Conservation (phyloP, 2,888 invertebrate species). For the Epinotia brunnichana region DNA sequence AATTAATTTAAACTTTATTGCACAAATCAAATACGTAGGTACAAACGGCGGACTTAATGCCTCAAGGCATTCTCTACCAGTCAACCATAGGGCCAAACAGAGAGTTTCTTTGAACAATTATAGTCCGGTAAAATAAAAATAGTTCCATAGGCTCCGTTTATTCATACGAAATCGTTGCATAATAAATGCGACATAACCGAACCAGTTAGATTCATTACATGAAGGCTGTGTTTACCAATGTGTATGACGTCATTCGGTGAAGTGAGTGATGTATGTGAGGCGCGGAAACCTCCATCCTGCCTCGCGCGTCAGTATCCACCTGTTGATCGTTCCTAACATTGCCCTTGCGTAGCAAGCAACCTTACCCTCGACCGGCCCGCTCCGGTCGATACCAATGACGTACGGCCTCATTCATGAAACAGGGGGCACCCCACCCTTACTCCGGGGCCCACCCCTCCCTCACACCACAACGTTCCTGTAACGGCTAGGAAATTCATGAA, state of each 20-base stretch:
- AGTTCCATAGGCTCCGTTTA: not conserved
- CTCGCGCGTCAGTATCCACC: constrained; percentile 73
- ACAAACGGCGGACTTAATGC: too few species aligned
- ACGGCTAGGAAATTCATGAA: constrained; percentile 71
- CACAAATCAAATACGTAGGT: too few species aligned
- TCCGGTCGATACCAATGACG: constrained; percentile 78
- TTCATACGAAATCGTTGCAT: constrained; percentile 14
- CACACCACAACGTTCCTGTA: constrained; percentile 58
- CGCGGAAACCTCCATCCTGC: constrained; percentile 54
- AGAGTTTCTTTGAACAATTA: too few species aligned
- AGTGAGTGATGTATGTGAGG: constrained; percentile 55
- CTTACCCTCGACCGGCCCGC: constrained; percentile 62
- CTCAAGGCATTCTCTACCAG: too few species aligned
- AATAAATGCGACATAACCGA: not conserved
- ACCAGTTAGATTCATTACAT: constrained; percentile 18
- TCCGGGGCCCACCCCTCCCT: constrained; percentile 49
- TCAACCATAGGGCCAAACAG: too few species aligned
- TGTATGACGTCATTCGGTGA: constrained; percentile 65
- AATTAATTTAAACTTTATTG: too few species aligned
- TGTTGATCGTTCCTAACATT: constrained; percentile 69
- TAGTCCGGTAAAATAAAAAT: not conserved
- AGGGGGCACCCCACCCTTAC: constrained; percentile 63
- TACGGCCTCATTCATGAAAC: constrained; percentile 81
- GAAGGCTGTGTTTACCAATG: constrained; percentile 47
- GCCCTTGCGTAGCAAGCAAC: constrained; percentile 78